phyloP scores from a whole-genome alignment of 1,140 invertebrate genomes.

The Portunus trituberculatus region DNA sequence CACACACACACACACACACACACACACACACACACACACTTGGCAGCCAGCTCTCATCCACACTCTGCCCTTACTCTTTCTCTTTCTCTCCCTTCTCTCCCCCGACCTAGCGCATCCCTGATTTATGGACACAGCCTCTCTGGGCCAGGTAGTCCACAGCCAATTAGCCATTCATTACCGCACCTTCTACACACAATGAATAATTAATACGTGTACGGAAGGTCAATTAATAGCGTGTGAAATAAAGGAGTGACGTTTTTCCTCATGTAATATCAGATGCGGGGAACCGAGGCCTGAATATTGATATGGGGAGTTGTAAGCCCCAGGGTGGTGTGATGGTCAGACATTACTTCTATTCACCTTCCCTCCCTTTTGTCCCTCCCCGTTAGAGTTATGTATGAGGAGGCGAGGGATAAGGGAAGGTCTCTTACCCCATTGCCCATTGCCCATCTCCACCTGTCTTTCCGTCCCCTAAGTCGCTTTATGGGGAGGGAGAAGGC shows the following conservation, averaged over 20 bases:
- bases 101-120: background rate
- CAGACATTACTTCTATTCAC: background rate
- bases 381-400: constrained; percentile 13
- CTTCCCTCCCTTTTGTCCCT: background rate
- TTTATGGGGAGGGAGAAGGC: background rate
- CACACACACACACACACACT: background rate
- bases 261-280: constrained; percentile 3
- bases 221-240: constrained; percentile 21
- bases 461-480: background rate
- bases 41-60: too few relatives aligned
- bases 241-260: constrained; percentile 23
- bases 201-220: constrained; percentile 23
- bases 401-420: background rate
- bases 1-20: too few relatives aligned
- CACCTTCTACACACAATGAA: constrained; percentile 22
- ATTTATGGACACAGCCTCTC: background rate
- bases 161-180: constrained; percentile 22
- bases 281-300: background rate
- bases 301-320: background rate
- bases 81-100: constrained; percentile 36
- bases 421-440: background rate
- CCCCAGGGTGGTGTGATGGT: background rate
- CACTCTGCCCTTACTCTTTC: background rate
- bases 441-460: background rate
- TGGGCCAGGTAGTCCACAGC: background rate